Base-by-base conservation (phyloP, 2,113 vertebrate genomes). In the Cygnus buccinator region DNA sequence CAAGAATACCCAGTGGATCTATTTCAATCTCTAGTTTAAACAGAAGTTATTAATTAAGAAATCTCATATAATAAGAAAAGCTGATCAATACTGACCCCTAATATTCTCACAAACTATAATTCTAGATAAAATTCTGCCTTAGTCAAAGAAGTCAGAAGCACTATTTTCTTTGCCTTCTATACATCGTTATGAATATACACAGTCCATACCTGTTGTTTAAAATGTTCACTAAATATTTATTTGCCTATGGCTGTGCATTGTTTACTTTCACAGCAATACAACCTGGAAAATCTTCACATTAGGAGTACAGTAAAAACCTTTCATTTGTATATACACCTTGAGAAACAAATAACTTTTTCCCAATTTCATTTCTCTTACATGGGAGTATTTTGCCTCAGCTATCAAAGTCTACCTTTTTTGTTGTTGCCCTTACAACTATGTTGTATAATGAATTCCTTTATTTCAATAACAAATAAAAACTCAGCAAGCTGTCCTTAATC, bases 11-110 rank as follows among this genome's bases (percentile, higher is more conserved):
- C 2, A 72, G 3, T 3, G 3, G 10, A 50, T 33, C 8, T 59
- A 76, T 63, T 80, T 62, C 25, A 59, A 43, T 76, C 66, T 71
- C 41, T 50, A 62, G 17, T 76, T 95, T 81, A 88, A 95, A 80
- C 28, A 2, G 12, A 80, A 5, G 23, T 55, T 4, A 41, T 62
- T n/a, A 8, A 6, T 31, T 80, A n/a, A 70, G 33, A 28, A n/a
- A 26, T 3, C 17, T 55, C 23, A 14, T 23, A 8, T 25, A 39
- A 41, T 15, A 77, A 29, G 33, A 83, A 77, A 86, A 76, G 15
- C 35, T 84, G 22, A 57, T 50, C 26, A 22, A 3, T 75, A 33
- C 9, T 68, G 25, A 73, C 11, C 11, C 26, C 52, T 55, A 41
- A 23, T 39, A 48, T 68, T 71, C 21, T 81, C 13, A 25, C 1